phyloP scores from a whole-genome alignment of 2,888 invertebrate genomes.

The Emmelina monodactyla region DNA sequence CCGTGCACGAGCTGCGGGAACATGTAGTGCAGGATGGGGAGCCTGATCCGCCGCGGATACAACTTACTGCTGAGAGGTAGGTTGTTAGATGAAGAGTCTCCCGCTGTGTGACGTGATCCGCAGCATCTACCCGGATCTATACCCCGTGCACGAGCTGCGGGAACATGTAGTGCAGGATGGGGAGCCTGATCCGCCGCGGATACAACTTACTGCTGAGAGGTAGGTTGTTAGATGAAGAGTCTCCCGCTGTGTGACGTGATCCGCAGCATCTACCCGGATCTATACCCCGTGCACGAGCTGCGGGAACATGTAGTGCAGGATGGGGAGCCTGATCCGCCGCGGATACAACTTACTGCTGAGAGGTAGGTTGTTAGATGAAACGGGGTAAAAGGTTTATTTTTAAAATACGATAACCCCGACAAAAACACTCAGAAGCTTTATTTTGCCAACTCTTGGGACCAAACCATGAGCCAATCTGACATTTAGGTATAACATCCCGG shows the following conservation, averaged over 20 bases:
- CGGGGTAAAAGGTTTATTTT: no score
- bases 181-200: constrained; percentile 72
- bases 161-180: constrained; percentile 25
- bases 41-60: constrained; percentile 79
- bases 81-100: constrained; percentile 85
- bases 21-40: constrained; percentile 26
- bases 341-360: constrained; percentile 86
- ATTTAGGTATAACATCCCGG: no score
- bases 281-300: constrained; percentile 86
- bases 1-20: constrained; percentile 73
- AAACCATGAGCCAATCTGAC: no score
- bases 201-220: constrained; percentile 87
- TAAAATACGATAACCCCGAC: no score
- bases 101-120: constrained; percentile 85
- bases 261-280: constrained; percentile 88
- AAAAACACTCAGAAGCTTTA: no score
- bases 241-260: constrained; percentile 82
- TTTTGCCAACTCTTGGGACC: no score
- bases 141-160: constrained; percentile 78
- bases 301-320: constrained; percentile 22
- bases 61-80: constrained; percentile 82
- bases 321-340: constrained; percentile 70
- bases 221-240: constrained; percentile 83
- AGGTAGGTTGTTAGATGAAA: constrained; percentile 50
- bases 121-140: constrained; percentile 90